Conservation (phyloP, 2,797 vertebrate species). For the Anabacerthia variegaticeps region DNA sequence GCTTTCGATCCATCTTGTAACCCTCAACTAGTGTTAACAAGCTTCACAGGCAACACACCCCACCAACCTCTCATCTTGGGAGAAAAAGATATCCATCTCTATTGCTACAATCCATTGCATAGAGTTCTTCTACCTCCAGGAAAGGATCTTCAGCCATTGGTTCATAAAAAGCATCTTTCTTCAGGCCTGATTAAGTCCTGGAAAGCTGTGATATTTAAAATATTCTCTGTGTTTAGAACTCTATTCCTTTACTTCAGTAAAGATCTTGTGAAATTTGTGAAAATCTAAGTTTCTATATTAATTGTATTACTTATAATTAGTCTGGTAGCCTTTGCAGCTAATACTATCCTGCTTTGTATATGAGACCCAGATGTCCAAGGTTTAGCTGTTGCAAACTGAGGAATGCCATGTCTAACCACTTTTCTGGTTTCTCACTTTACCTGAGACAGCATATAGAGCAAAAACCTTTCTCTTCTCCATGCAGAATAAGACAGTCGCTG, state of each 20-base stretch:
- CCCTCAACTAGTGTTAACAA: not conserved
- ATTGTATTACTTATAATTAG: not conserved
- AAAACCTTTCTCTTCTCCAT: not conserved
- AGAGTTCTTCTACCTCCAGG: not conserved
- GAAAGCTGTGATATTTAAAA: not conserved
- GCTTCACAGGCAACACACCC: not conserved
- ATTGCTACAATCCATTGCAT: not conserved
- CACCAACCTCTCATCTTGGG: not conserved
- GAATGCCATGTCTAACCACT: not conserved
- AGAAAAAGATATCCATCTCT: not conserved
- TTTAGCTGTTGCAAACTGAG: not conserved
- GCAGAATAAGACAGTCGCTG: not conserved
- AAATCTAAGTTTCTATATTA: not conserved
- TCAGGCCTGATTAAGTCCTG: not conserved
- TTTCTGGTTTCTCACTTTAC: not conserved
- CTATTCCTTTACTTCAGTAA: not conserved
- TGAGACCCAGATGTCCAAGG: not conserved
- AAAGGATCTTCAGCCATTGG: not conserved
- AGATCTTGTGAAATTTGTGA: not conserved
- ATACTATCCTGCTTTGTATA: not conserved
- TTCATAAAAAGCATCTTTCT: not conserved
- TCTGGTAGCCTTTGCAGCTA: not conserved
- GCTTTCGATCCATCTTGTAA: not conserved
- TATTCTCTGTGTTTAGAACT: not conserved
- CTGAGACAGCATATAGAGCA: not conserved